Conservation (phyloP, 2,797 vertebrate genomes). For the Taenioides sp. region DNA sequence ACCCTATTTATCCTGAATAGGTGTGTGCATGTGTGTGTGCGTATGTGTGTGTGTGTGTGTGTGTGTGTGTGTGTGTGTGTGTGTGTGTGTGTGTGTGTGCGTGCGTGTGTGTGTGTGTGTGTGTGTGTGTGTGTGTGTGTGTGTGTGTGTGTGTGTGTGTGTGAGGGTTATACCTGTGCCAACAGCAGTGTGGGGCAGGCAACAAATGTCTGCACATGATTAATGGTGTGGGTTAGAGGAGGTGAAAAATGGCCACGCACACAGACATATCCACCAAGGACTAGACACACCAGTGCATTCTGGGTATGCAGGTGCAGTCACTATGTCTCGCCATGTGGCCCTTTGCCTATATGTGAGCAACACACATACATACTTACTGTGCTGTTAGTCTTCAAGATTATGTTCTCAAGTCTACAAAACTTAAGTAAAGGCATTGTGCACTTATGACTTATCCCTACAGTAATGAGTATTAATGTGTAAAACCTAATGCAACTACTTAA, state of each 20-base stretch:
- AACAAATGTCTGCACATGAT: constrained; percentile 50
- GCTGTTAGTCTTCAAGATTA: not conserved
- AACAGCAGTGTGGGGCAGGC: constrained; percentile 29
- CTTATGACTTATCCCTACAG: no score
- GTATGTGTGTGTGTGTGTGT: constrained; percentile 23
- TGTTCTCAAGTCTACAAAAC: not conserved
- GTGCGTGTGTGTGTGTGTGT: not conserved
- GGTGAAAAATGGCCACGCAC: constrained; percentile 43
- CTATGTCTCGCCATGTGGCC: constrained; percentile 25
- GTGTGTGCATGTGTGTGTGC: no score
- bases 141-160: constrained; percentile 28
- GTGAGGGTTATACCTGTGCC: constrained; percentile 24
- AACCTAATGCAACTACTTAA: no score
- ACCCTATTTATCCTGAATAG: constrained; percentile 52
- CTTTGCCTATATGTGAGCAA: constrained; percentile 17
- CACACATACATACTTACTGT: not conserved
- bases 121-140: constrained; percentile 16
- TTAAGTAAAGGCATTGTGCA: not conserved
- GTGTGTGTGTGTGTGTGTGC: no score
- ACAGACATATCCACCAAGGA: not conserved
- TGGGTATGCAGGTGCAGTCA: constrained; percentile 27
- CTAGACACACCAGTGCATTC: not conserved
- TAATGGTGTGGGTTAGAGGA: constrained; percentile 42
- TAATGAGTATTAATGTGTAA: no score
- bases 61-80: constrained; percentile 24